These are phyloP conservation scores for Pogoniulus pusillus DNA, from an alignment of 2,797 vertebrate genomes.

Conservation along the genomic window DNA sequence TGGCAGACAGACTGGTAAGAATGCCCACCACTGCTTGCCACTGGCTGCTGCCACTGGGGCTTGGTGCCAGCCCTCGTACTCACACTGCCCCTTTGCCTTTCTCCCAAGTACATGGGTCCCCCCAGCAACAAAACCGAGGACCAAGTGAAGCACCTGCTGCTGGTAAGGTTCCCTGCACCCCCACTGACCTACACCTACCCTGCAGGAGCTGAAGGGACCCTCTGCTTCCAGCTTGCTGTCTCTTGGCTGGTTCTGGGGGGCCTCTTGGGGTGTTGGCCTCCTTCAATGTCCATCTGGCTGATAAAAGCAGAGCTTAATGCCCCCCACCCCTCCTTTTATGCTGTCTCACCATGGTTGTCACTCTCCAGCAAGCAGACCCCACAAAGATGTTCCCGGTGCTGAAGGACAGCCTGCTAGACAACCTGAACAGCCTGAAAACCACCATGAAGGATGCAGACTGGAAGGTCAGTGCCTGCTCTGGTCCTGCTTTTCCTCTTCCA, in stretches of 20 bases:
- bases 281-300: not conserved
- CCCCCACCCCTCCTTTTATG: not conserved
- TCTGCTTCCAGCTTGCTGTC: not conserved
- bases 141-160: conserved; percentile 82
- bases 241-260: not conserved
- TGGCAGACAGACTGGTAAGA: conserved; percentile 20
- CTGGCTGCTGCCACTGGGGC: not conserved
- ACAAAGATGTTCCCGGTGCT: conserved; percentile 78
- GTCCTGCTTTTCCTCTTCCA: not conserved
- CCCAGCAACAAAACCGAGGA: conserved; percentile 80
- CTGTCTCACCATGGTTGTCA: not conserved
- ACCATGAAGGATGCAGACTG: conserved; percentile 76
- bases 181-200: fast-evolving
- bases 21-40: fast-evolving
- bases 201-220: not conserved
- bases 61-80: fast-evolving
- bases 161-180: conserved; percentile 69
- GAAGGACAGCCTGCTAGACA: conserved; percentile 78
- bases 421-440: conserved; percentile 77
- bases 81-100: not conserved
- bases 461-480: conserved; percentile 77
- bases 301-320: not conserved
- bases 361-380: conserved; percentile 66
- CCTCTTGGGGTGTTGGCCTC: not conserved
- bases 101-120: conserved; percentile 28